Percentiles rank a stretch among this genome's conserved stretches.
phyloP scores from a whole-genome alignment of 2,888 invertebrate species.

The Napeogenes sylphis region DNA sequence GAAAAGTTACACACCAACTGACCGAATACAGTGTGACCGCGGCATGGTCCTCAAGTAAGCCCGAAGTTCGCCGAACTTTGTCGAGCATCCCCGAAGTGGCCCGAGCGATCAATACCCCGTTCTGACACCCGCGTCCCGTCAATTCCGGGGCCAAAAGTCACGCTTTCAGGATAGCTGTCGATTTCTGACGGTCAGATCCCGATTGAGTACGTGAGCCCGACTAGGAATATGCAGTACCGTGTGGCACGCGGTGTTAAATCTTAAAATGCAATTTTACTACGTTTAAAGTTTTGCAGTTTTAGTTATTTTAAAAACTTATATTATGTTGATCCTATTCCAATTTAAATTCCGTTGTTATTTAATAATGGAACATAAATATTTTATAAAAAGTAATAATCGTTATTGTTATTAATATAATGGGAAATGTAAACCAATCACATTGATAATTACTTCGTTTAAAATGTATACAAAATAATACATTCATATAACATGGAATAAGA shows the following conservation, averaged over 20 bases:
- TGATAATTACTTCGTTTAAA: not conserved
- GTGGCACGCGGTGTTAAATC: conserved; percentile 19
- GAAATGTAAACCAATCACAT: too few species aligned
- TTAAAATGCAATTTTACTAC: conserved; percentile 13
- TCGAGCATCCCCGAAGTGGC: conserved; percentile 64
- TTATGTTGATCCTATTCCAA: too few species aligned
- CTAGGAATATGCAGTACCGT: conserved; percentile 14
- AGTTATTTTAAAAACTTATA: not conserved
- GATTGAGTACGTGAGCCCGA: conserved; percentile 23
- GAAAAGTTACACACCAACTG: conserved; percentile 68
- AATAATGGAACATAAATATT: too few species aligned
- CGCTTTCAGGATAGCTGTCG: conserved; percentile 65
- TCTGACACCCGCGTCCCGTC: conserved; percentile 64
- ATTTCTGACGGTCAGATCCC: conserved; percentile 61
- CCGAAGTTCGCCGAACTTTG: conserved; percentile 61
- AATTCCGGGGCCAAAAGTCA: conserved; percentile 75
- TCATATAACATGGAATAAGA: conserved; percentile 10
- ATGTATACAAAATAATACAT: not conserved
- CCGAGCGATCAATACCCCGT: conserved; percentile 73
- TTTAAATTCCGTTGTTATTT: too few species aligned
- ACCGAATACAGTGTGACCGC: conserved; percentile 56
- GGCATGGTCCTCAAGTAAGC: conserved; percentile 58
- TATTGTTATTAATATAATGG: too few species aligned
- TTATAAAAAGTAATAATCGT: too few species aligned
- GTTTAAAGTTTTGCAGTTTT: conserved; percentile 9